Percentiles rank a stretch among this genome's conserved stretches.
Evolutionary conservation across 2,797 vertebrate species (phyloP).

Genomic region (Discoglossus pictus): DNA sequence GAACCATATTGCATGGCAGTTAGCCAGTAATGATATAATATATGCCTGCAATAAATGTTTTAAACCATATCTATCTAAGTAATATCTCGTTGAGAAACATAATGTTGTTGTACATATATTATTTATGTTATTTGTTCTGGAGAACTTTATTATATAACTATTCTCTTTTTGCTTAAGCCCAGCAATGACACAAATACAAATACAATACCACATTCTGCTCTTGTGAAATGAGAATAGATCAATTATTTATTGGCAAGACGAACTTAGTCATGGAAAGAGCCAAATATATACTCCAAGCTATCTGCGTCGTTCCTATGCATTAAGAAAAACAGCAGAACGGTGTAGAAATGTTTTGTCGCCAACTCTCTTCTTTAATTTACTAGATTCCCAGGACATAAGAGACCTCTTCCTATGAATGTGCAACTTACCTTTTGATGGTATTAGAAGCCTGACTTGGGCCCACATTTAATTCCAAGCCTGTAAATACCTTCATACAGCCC

Average conservation of each 20-base stretch:
- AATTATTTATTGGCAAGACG: constrained; percentile 18
- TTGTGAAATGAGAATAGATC: constrained; percentile 2
- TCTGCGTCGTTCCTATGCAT: background rate
- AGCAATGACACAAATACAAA: constrained; percentile 4
- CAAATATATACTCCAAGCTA: background rate
- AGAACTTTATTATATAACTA: constrained; percentile 67
- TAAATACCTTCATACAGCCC: too few relatives aligned
- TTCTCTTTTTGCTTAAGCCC: constrained; percentile 60
- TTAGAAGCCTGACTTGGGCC: too few relatives aligned
- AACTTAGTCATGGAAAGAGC: background rate
- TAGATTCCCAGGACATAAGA: too few relatives aligned
- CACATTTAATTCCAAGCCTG: too few relatives aligned
- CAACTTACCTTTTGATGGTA: too few relatives aligned
- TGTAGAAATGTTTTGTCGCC: too few relatives aligned
- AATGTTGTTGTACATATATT: constrained; percentile 66
- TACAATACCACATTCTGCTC: background rate
- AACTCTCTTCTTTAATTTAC: too few relatives aligned
- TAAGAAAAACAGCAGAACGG: too few relatives aligned
- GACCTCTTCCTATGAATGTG: too few relatives aligned
- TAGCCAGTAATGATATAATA: constrained; percentile 78
- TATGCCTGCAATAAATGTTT: constrained; percentile 81
- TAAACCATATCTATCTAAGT: constrained; percentile 74
- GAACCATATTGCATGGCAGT: constrained; percentile 80
- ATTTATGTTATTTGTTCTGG: constrained; percentile 66
- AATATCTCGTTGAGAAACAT: constrained; percentile 64